Evolutionary conservation across 35 echinoderm and acorn worm genomes (phyloP), one percentile per base, ranked within the genome.

Genomic region (Eucidaris tribuloides): DNA sequence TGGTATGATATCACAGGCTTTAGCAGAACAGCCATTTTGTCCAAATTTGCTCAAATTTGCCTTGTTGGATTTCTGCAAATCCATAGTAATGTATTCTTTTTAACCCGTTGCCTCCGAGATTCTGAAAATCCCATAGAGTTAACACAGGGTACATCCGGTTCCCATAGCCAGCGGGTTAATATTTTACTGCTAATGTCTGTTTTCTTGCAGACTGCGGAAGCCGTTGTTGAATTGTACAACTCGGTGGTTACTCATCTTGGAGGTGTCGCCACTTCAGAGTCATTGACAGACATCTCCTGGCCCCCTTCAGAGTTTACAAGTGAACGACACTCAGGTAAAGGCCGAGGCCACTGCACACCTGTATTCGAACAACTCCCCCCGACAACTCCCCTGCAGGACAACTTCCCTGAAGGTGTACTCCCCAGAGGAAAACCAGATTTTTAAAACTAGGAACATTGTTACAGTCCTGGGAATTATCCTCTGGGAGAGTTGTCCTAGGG

Each of bases 141-240:
- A 60, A 60, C 0, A 60, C 57, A 60, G 3, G 18, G 23, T 25
- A 7, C 11, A 60, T 60, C 6, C 23, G 6, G 1, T 60, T 3
- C 23, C 48, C 13, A 13, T 17, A 54, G 13, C 48, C 13, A 13
- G n/a, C 1, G n/a, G 48, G n/a, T n/a, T 0, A 58, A 19, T 0
- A 58, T 58, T 9, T 63, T 11, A 31, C 4, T 64, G 25, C 23
- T 20, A 4, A 31, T 4, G 30, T 7, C 23, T 20, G 3, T 74
- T 74, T 41, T 74, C 24, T 74, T 74, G 19, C 68, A 74, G 68
- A 24, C 68, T 15, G 35, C 68, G 1, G n/a, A 44, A 22, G 29
- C 50, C 14, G 41, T 96, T 22, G 68, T 96, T 42, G 40, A n/a
- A 23, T 50, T 96, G 57, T 91, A 90, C 54, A 96, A 96, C 83